phyloP scores from a whole-genome alignment of 2,113 vertebrate genomes.

The Atlantisia rogersi region DNA sequence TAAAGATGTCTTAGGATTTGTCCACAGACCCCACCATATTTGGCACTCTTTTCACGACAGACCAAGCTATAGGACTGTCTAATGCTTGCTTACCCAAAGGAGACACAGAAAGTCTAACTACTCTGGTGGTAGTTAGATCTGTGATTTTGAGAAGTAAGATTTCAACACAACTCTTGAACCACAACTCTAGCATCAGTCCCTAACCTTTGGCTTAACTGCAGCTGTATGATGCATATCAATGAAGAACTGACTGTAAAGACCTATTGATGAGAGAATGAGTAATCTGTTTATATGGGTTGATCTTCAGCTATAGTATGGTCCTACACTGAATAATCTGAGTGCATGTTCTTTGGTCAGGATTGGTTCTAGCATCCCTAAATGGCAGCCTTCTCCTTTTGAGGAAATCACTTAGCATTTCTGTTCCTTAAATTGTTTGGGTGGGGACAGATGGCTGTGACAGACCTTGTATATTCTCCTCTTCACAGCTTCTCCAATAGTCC shows the following conservation, averaged over 20 bases:
- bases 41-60: background rate
- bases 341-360: background rate
- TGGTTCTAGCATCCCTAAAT: background rate
- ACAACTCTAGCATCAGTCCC: background rate
- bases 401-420: conserved; percentile 15
- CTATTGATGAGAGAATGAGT: background rate
- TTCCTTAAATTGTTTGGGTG: conserved; percentile 47
- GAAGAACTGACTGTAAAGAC: background rate
- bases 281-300: background rate
- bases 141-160: background rate
- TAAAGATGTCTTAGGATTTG: background rate
- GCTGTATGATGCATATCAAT: background rate
- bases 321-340: background rate
- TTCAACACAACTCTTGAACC: background rate
- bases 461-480: conserved; percentile 56
- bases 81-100: background rate
- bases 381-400: background rate
- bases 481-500: conserved; percentile 63
- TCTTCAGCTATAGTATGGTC: background rate
- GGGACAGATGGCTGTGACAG: conserved; percentile 59
- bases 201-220: background rate
- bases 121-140: background rate
- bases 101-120: background rate
- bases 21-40: background rate
- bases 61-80: background rate